Conservation (phyloP, 2,113 vertebrate genomes). For the Oceanodroma tethys region DNA sequence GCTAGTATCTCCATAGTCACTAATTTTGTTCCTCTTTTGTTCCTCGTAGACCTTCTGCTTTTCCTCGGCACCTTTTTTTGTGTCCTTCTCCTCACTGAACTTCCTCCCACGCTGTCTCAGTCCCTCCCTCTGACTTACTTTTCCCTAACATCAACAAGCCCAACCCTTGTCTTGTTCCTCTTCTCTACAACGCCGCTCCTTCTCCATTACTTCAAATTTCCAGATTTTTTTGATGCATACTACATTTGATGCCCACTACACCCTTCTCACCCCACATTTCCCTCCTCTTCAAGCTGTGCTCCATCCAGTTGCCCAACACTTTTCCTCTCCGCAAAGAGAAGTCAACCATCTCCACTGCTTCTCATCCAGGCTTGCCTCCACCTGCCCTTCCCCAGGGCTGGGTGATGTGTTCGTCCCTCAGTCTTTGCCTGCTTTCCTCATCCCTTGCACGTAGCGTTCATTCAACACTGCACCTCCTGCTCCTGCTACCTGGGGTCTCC, state of each 20-base stretch:
- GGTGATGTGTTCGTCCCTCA: neutral
- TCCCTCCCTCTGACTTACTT: constrained; percentile 21
- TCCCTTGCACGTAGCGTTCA: accelerated
- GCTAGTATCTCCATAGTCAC: neutral
- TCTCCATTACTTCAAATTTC: neutral
- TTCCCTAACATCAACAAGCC: neutral
- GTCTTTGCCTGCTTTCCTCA: neutral
- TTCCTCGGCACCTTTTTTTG: neutral
- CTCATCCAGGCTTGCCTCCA: neutral
- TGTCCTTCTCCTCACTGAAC: neutral
- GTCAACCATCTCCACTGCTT: neutral
- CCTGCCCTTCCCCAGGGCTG: neutral
- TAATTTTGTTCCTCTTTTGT: neutral
- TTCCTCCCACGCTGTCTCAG: neutral
- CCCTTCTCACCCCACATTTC: neutral
- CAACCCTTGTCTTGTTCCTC: neutral
- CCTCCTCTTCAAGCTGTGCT: neutral
- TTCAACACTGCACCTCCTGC: neutral
- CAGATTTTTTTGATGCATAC: neutral
- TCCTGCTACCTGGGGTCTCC: neutral
- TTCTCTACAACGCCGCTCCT: neutral
- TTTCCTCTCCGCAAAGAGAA: neutral
- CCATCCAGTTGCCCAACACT: neutral
- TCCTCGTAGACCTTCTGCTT: neutral
- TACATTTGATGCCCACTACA: neutral